Conservation (phyloP, 2,888 invertebrate species). For the Acleris laterana region DNA sequence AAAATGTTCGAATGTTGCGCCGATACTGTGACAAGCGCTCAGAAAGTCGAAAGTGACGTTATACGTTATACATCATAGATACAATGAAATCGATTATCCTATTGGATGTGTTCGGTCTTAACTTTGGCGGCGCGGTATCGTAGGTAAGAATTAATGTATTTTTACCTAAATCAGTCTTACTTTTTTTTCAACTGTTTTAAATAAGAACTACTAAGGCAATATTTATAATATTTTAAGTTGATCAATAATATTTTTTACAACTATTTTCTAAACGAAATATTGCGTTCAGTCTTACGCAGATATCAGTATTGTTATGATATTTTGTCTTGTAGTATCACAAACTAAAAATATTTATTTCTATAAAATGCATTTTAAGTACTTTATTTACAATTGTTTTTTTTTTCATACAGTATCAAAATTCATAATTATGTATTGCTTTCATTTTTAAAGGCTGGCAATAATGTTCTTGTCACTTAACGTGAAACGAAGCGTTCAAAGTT, state of each 20-base stretch:
- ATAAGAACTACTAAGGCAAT: too few relatives aligned
- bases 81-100: slow-evolving; percentile 60
- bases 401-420: background rate
- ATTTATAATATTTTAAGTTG: too few relatives aligned
- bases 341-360: too few relatives aligned
- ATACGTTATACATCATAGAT: too few relatives aligned
- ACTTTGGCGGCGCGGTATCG: slow-evolving; percentile 19
- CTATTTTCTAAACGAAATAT: slow-evolving; percentile 14
- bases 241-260: too few relatives aligned
- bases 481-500: slow-evolving; percentile 52
- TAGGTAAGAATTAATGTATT: too few relatives aligned
- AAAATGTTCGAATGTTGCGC: slow-evolving; percentile 81
- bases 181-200: too few relatives aligned
- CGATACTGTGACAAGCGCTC: slow-evolving; percentile 67
- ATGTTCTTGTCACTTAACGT: slow-evolving; percentile 47
- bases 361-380: too few relatives aligned
- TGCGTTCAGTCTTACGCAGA: slow-evolving; percentile 8
- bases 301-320: background rate
- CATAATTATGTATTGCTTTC: slow-evolving; percentile 10
- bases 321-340: too few relatives aligned
- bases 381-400: too few relatives aligned
- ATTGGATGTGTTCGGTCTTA: slow-evolving; percentile 26
- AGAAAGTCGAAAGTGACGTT: slow-evolving; percentile 62
- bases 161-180: too few relatives aligned
- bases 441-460: slow-evolving; percentile 29